Conservation (phyloP, 2,888 invertebrate species). For the Amphipyra berbera region DNA sequence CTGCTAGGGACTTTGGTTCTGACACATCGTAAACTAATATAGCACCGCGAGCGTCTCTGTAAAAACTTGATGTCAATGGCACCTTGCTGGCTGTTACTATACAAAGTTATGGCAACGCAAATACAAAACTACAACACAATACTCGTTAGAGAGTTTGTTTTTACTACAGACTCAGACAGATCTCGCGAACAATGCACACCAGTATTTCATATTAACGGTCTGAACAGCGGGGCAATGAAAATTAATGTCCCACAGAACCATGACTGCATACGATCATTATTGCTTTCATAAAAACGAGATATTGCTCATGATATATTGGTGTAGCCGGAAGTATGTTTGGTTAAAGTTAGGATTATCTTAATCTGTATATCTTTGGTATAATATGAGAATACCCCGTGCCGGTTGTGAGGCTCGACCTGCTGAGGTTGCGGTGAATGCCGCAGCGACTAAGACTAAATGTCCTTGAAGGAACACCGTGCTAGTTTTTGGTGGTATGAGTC, state of each 20-base stretch:
- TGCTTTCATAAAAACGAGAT: slow-evolving; percentile 62
- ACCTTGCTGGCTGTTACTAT: no score
- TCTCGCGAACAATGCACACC: slow-evolving; percentile 55
- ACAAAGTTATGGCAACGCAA: no score
- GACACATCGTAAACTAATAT: no score
- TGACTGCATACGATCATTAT: slow-evolving; percentile 64
- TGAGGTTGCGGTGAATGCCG: no score
- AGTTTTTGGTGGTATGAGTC: no score
- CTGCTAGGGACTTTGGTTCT: no score
- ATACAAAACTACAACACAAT: background rate
- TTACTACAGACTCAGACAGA: slow-evolving; percentile 35
- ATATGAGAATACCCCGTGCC: no score
- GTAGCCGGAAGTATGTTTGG: slow-evolving; percentile 17
- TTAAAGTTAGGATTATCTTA: slow-evolving; percentile 1
- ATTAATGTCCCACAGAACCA: slow-evolving; percentile 65
- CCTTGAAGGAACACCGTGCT: no score
- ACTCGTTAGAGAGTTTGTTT: slow-evolving; percentile 33
- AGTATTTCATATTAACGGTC: slow-evolving; percentile 73
- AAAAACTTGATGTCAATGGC: no score
- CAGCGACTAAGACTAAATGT: no score
- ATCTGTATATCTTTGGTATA: background rate
- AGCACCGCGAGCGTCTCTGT: no score
- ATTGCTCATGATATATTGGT: slow-evolving; percentile 44
- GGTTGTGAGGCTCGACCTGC: no score
- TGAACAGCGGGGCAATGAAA: slow-evolving; percentile 67